phyloP scores from a whole-genome alignment of 2,113 vertebrate species.

The Oncorhynchus kisutch region DNA sequence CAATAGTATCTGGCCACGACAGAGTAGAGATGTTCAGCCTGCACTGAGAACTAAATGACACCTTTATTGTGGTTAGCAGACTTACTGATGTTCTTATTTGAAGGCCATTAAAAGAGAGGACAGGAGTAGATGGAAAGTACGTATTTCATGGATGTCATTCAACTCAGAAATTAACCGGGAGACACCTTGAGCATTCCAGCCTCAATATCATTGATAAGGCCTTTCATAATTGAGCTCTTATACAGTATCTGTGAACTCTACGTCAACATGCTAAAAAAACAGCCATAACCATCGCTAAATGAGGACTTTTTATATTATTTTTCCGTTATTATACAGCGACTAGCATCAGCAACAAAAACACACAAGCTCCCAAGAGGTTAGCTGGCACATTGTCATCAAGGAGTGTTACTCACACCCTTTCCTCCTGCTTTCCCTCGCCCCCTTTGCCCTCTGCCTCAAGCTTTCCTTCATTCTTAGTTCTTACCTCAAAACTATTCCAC shows the following conservation, averaged over 20 bases:
- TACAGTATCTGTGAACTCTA: background rate
- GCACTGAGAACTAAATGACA: slow-evolving; percentile 7
- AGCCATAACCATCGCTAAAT: background rate
- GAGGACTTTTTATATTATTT: slow-evolving; percentile 2
- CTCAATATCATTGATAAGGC: no score
- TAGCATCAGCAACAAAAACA: slow-evolving; percentile 36
- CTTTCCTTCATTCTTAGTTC: slow-evolving; percentile 61
- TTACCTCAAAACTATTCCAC: slow-evolving; percentile 49
- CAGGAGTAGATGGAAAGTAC: no score
- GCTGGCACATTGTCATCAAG: slow-evolving; percentile 51
- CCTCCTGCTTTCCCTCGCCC: slow-evolving; percentile 34
- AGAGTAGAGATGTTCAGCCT: slow-evolving; percentile 1
- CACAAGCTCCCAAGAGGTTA: slow-evolving; percentile 50
- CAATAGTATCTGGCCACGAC: slow-evolving; percentile 13
- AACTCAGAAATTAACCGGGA: slow-evolving; percentile 16
- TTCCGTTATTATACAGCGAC: slow-evolving; percentile 24
- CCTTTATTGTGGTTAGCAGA: slow-evolving; percentile 21
- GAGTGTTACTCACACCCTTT: slow-evolving; percentile 56
- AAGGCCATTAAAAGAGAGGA: slow-evolving; percentile 23
- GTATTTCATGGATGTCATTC: slow-evolving; percentile 7
- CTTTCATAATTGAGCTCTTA: no score
- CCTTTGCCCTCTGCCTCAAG: slow-evolving; percentile 56
- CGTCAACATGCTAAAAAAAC: background rate
- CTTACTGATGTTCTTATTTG: slow-evolving; percentile 21
- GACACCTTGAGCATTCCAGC: background rate